phyloP scores from a whole-genome alignment of 2,797 vertebrate species.

The Platyrinchus mystaceus region DNA sequence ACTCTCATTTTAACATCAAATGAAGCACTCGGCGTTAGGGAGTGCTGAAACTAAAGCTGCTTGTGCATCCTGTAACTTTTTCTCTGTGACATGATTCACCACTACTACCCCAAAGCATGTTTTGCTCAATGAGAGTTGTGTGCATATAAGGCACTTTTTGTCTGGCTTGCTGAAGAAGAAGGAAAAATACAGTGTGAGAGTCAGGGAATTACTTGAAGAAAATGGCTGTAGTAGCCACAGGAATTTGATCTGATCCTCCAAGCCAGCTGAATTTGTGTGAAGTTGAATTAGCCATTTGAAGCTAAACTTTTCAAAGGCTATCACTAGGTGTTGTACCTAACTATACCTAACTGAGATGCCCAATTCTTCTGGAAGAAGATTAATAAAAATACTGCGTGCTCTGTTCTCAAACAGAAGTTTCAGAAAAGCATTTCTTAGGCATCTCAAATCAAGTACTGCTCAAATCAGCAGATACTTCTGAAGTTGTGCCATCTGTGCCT shows the following conservation, averaged over 20 bases:
- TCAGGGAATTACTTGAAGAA: not conserved
- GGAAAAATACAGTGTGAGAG: not conserved
- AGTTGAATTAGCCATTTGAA: not conserved
- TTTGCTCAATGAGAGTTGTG: not conserved
- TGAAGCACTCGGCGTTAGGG: not conserved
- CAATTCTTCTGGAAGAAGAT: not conserved
- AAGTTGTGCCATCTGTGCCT: slow-evolving; percentile 50
- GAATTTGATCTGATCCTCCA: not conserved
- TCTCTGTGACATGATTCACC: not conserved
- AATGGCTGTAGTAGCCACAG: not conserved
- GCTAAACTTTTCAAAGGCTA: not conserved
- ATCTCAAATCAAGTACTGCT: slow-evolving; percentile 1
- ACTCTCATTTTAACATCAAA: not conserved
- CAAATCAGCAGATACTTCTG: slow-evolving; percentile 46
- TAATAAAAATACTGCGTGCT: not conserved
- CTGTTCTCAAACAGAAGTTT: not conserved
- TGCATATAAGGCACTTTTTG: not conserved
- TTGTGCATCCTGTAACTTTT: not conserved
- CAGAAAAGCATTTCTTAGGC: not conserved
- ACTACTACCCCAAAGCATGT: not conserved
- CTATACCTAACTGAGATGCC: not conserved
- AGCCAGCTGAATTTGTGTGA: not conserved
- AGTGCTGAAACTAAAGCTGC: not conserved
- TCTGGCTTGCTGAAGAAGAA: not conserved
- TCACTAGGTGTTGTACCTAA: not conserved